Evolutionary conservation across 64 coral and sea anemone genomes (phyloP), one percentile per base, ranked within the genome.

Genomic region (Astreopora myriophthalma): DNA sequence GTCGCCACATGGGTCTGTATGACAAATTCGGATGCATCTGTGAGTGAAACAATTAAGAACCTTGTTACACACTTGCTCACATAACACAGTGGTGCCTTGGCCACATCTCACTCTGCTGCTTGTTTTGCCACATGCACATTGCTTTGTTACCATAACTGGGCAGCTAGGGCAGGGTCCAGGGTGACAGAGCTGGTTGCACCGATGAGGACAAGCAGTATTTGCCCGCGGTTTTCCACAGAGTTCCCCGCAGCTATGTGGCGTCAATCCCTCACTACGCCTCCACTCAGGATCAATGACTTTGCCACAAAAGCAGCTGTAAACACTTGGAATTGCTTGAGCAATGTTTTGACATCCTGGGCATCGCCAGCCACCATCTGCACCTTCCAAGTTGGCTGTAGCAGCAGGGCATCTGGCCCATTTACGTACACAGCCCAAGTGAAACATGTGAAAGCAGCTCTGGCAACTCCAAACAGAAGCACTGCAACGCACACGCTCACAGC

Each of bases 231-330:
- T 99, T 17, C 90, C 73, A 79, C 97, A 99, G 66, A 99, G 87
- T 74, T 99, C 94, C 64, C 97, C 97, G 96, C 97, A 99, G 83
- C 93, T 98, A 64, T 98, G 96, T 40, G 96, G 96, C 22, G 90
- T 95, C 24, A 98, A 93, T 1, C 96, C 96, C 58, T 98, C 96
- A 49, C 71, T 85, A 24, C 74, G 33, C 69, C 74, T 95, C 96
- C 96, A 98, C 63, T 63, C 62, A 24, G 96, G 96, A 74, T 93
- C 93, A 73, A 81, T 2, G 34, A 89, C 86, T 72, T 95, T 95
- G 30, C 87, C 91, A 93, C 95, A 96, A 61, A 93, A 96, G 48
- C 95, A 96, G 33, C 80, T 86, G 76, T 96, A 96, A 13, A 81
- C 87, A 87, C 75, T 89, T 48, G 95, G 95, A 17, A 96, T 83